These are phyloP conservation scores for Onychostruthus taczanowskii DNA, from an alignment of 2,113 vertebrate genomes.

Conservation along the genomic window DNA sequence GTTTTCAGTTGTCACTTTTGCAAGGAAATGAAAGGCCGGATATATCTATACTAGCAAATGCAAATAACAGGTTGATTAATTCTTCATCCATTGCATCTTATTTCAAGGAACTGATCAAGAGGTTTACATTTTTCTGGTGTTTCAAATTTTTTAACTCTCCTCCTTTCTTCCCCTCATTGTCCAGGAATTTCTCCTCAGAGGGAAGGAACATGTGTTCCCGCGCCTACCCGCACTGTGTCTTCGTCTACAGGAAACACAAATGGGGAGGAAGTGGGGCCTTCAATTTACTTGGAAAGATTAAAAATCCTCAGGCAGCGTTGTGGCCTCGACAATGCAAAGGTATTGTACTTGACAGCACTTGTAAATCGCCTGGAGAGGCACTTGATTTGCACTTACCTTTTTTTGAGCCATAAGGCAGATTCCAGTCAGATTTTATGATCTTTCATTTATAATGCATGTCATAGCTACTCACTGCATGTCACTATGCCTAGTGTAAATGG, in stretches of 20 bases:
- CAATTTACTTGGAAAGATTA: constrained; percentile 93
- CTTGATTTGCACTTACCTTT: not conserved
- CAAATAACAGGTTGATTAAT: not conserved
- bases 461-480: not conserved
- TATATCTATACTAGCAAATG: not conserved
- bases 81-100: not conserved
- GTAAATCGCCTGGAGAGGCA: not conserved
- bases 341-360: constrained; percentile 48
- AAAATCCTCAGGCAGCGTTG: constrained; percentile 95
- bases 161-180: not conserved
- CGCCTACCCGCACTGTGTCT: constrained; percentile 71
- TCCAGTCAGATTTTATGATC: not conserved
- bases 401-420: not conserved
- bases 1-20: not conserved
- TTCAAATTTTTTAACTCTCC: not conserved
- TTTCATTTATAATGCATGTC: not conserved
- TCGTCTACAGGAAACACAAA: constrained; percentile 80
- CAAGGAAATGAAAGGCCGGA: not conserved
- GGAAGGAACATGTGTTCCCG: constrained; percentile 76
- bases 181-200: constrained; percentile 86
- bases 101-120: not conserved
- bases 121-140: not conserved
- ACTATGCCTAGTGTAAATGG: not conserved
- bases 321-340: constrained; percentile 93
- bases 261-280: constrained; percentile 91